These are phyloP conservation scores for Dicrurus megarhynchus DNA, from an alignment of 2,113 vertebrate species.

Conservation along the genomic window DNA sequence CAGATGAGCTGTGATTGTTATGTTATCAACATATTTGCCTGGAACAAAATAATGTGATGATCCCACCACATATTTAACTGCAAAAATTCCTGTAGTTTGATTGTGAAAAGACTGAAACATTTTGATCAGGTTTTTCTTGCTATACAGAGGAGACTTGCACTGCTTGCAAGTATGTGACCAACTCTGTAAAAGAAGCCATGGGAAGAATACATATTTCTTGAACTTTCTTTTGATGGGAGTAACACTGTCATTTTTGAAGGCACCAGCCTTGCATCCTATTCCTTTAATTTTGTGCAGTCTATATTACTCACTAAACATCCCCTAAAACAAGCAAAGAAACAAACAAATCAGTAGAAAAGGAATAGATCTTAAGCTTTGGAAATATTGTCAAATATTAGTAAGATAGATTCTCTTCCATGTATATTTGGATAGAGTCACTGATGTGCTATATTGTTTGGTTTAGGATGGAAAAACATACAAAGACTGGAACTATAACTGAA, in stretches of 20 bases:
- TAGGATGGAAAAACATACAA: background rate
- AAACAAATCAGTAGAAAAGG: background rate
- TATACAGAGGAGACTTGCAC: background rate
- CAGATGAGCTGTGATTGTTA: conserved; percentile 5
- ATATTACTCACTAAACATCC: background rate
- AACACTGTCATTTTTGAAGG: background rate
- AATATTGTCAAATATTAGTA: background rate
- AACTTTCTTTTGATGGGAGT: background rate
- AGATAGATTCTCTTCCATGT: background rate
- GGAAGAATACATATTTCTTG: background rate
- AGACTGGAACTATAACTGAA: background rate
- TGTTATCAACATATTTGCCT: background rate
- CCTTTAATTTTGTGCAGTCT: background rate
- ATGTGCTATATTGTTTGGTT: background rate
- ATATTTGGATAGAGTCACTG: background rate
- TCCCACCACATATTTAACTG: background rate
- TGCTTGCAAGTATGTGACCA: background rate
- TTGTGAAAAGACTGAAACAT: background rate
- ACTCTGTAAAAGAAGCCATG: background rate
- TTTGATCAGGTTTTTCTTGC: background rate
- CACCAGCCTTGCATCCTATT: background rate
- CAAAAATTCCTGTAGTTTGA: background rate
- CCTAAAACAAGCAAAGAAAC: background rate
- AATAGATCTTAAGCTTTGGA: background rate
- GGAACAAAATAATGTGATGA: background rate